phyloP scores from a whole-genome alignment of 2,888 invertebrate genomes.

The Coelinius sp. region DNA sequence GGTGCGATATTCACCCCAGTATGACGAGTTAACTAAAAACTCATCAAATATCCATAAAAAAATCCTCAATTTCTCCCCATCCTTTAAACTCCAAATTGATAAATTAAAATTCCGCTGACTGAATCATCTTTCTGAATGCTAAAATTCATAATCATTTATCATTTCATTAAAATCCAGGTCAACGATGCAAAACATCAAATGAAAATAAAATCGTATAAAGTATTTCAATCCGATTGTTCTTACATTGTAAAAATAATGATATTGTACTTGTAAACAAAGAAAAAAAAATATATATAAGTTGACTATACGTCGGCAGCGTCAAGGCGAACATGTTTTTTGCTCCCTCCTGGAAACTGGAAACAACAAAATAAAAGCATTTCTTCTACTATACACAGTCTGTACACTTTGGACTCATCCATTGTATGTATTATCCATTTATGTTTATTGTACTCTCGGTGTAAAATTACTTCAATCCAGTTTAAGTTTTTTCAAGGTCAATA shows the following conservation, averaged over 20 bases:
- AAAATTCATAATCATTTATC: too few relatives aligned
- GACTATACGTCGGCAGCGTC: conserved; percentile 5
- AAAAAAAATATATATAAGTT: not conserved
- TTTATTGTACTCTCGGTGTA: not conserved
- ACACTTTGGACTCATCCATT: not conserved
- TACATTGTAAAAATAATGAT: not conserved
- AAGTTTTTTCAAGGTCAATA: not conserved
- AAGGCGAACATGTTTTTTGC: conserved; percentile 12
- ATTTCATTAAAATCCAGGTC: too few relatives aligned
- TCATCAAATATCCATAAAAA: too few relatives aligned
- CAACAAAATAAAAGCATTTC: conserved; percentile 26
- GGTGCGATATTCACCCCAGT: too few relatives aligned
- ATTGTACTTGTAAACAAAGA: not conserved
- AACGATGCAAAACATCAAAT: too few relatives aligned
- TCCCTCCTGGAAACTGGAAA: conserved; percentile 5
- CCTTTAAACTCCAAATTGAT: too few relatives aligned
- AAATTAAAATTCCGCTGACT: too few relatives aligned
- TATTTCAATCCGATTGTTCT: not conserved
- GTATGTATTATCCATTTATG: not conserved
- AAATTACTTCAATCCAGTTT: not conserved
- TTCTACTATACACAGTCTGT: not conserved
- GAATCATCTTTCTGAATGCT: too few relatives aligned
- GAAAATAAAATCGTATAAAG: too few relatives aligned
- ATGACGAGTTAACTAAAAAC: too few relatives aligned
- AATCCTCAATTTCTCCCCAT: too few relatives aligned